Evolutionary conservation across 2,888 invertebrate genomes (phyloP).

Genomic region (Arrhopalites spinosus): DNA sequence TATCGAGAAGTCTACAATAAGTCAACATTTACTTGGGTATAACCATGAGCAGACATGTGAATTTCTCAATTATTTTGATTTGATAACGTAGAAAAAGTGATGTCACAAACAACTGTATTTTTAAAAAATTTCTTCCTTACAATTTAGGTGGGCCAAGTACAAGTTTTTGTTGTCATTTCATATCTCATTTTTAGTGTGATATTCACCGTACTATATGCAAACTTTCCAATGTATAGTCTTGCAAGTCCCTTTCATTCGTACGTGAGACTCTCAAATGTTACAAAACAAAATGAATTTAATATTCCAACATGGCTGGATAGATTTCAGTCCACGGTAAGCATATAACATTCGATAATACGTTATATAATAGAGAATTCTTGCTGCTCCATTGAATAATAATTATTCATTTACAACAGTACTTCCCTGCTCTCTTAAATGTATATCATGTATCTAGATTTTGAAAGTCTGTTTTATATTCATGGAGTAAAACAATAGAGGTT

Average conservation of each 20-base stretch:
- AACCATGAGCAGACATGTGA: neutral
- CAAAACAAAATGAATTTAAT: neutral
- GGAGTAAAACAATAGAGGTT: too few relatives aligned
- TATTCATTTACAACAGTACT: too few relatives aligned
- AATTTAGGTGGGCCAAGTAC: neutral
- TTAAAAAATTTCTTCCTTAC: neutral
- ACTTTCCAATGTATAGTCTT: neutral
- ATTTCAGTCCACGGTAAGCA: neutral
- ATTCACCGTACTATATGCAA: neutral
- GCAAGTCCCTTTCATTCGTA: neutral
- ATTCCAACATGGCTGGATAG: slow-evolving; percentile 3
- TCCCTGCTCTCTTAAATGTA: too few relatives aligned
- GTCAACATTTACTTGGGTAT: neutral
- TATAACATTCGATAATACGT: neutral
- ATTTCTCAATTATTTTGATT: neutral
- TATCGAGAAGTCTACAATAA: neutral
- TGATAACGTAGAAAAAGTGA: neutral
- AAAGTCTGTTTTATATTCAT: too few relatives aligned
- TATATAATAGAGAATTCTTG: too few relatives aligned
- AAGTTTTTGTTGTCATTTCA: neutral
- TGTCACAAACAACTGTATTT: neutral
- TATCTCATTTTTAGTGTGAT: neutral
- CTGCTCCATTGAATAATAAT: too few relatives aligned
- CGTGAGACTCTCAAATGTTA: neutral
- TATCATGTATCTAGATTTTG: too few relatives aligned